Evolutionary conservation across 1,140 invertebrate genomes (phyloP).

Genomic region (Lepidurus apus): DNA sequence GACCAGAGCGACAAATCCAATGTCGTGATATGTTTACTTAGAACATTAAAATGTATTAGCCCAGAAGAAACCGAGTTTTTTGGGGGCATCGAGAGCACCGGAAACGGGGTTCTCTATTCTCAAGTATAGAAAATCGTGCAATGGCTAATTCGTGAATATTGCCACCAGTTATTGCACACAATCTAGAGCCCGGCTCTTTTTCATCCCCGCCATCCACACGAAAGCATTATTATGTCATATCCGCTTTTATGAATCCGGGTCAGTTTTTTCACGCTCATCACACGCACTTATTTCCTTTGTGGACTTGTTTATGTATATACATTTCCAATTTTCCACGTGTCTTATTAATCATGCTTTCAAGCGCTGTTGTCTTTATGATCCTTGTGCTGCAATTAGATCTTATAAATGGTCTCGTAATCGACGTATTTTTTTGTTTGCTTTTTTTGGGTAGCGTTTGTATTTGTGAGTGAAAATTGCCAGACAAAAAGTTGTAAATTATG

Average conservation of each 20-base stretch:
- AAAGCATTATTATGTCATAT: constrained; percentile 11
- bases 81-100: neutral
- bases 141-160: neutral
- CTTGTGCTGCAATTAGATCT: neutral
- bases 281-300: neutral
- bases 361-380: neutral
- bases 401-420: constrained; percentile 12
- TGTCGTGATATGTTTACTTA: neutral
- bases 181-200: neutral
- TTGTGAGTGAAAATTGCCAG: neutral
- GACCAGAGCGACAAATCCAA: neutral
- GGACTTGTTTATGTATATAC: neutral
- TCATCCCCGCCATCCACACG: neutral
- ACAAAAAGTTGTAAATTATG: neutral
- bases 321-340: neutral
- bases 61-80: neutral
- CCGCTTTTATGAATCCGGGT: constrained; percentile 3
- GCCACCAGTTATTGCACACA: constrained; percentile 18
- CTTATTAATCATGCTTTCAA: neutral
- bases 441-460: neutral
- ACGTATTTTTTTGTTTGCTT: neutral
- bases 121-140: constrained; percentile 10
- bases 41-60: constrained; percentile 4
- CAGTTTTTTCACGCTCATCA: neutral
- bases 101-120: constrained; percentile 1